Evolutionary conservation across 2,113 vertebrate species (phyloP).

Genomic region (Nothoprocta pentlandii): DNA sequence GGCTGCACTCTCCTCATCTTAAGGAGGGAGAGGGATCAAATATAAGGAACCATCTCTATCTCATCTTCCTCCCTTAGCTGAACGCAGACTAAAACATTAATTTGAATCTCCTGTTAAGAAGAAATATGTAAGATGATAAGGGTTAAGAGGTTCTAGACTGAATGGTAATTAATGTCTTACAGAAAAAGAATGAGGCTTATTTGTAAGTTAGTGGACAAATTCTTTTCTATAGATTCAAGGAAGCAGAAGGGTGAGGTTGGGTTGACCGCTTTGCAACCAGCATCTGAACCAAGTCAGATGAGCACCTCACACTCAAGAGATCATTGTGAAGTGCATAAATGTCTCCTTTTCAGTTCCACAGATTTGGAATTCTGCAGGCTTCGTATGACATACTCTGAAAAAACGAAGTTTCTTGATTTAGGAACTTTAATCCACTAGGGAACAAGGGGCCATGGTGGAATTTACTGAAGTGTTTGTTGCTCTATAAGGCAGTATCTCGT

Average conservation of each 20-base stretch:
- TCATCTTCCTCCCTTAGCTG: not conserved
- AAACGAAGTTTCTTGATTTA: not conserved
- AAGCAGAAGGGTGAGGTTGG: not conserved
- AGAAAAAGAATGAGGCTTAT: not conserved
- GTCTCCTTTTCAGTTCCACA: not conserved
- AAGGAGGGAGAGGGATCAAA: not conserved
- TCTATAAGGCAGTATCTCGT: not conserved
- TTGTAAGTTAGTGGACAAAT: not conserved
- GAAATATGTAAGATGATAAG: not conserved
- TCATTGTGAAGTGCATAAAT: not conserved
- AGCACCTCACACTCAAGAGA: not conserved
- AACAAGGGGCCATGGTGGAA: not conserved
- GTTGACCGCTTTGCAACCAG: not conserved
- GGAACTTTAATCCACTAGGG: not conserved
- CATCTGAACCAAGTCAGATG: not conserved
- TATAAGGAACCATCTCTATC: not conserved
- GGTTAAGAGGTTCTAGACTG: not conserved
- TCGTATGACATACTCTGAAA: not conserved
- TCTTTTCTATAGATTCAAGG: not conserved
- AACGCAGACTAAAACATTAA: not conserved
- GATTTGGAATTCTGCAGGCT: not conserved
- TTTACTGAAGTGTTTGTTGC: not conserved
- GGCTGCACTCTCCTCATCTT: not conserved
- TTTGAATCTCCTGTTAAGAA: not conserved
- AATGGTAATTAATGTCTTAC: not conserved